A percentile compares a stretch with the other conserved stretches of the same genome.
These are phyloP conservation scores for Danaus melanippus DNA, from an alignment of 1,140 invertebrate species.

Conservation along the genomic window DNA sequence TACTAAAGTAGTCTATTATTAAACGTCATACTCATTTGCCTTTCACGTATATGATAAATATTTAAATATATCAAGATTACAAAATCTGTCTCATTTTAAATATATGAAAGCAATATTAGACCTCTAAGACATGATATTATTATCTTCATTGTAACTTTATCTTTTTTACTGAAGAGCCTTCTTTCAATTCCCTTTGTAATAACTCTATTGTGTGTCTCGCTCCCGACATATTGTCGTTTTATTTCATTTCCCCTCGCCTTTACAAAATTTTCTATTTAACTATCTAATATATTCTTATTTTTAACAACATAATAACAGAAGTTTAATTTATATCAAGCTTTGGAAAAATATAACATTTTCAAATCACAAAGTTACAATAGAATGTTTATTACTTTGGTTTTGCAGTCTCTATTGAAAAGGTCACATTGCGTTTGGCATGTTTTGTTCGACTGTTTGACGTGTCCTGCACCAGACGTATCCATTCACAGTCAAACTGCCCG, in stretches of 20 bases:
- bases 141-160: slow-evolving; percentile 55
- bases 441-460: slow-evolving; percentile 57
- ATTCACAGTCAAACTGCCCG: slow-evolving; percentile 37
- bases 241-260: slow-evolving; percentile 47
- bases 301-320: slow-evolving; percentile 1
- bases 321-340: background rate
- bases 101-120: slow-evolving; percentile 16
- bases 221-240: slow-evolving; percentile 56
- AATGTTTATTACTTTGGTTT: slow-evolving; percentile 36
- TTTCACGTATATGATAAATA: too few species aligned
- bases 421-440: slow-evolving; percentile 56
- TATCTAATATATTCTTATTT: slow-evolving; percentile 5
- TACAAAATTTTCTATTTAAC: slow-evolving; percentile 50
- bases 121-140: slow-evolving; percentile 24
- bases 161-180: slow-evolving; percentile 42
- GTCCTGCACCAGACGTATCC: slow-evolving; percentile 43
- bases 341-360: background rate
- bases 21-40: too few species aligned
- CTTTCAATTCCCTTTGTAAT: slow-evolving; percentile 57
- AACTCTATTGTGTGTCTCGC: slow-evolving; percentile 49
- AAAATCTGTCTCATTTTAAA: slow-evolving; percentile 6
- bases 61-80: too few species aligned
- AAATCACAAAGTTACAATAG: slow-evolving; percentile 12
- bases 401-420: slow-evolving; percentile 42
- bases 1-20: too few species aligned